Conservation (phyloP, 2,113 vertebrate genomes). For the Bubo bubo region DNA sequence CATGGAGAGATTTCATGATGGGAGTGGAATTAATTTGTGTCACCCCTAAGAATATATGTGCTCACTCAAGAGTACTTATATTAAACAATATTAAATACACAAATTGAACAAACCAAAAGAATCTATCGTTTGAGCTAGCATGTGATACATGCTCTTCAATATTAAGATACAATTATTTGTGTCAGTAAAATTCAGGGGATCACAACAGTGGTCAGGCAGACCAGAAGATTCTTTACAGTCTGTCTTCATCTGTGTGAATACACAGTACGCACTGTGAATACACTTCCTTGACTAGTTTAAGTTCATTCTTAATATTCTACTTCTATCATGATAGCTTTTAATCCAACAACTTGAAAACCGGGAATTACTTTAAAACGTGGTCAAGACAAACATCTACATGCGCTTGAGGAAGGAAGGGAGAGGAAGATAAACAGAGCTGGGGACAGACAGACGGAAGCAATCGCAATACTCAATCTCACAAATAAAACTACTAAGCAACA, state of each 20-base stretch:
- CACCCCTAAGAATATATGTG: not conserved
- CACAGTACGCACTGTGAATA: not conserved
- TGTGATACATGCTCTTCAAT: not conserved
- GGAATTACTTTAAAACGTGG: not conserved
- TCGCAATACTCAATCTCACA: not conserved
- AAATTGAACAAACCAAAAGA: not conserved
- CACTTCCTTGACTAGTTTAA: not conserved
- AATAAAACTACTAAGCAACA: not conserved
- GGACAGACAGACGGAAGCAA: not conserved
- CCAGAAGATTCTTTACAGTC: not conserved
- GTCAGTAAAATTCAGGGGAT: not conserved
- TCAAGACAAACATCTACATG: not conserved
- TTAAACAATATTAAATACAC: not conserved
- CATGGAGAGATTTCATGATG: conserved; percentile 36
- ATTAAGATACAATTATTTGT: not conserved
- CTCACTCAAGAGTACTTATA: not conserved
- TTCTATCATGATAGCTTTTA: not conserved
- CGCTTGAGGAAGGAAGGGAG: not conserved
- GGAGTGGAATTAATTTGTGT: conserved; percentile 60
- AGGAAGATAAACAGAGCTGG: not conserved
- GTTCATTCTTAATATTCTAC: not conserved
- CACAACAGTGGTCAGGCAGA: not conserved
- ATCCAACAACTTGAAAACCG: not conserved
- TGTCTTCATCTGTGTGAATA: not conserved
- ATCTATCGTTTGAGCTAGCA: not conserved